phyloP scores from a whole-genome alignment of 2,113 vertebrate genomes.

The Oryctolagus cuniculus region DNA sequence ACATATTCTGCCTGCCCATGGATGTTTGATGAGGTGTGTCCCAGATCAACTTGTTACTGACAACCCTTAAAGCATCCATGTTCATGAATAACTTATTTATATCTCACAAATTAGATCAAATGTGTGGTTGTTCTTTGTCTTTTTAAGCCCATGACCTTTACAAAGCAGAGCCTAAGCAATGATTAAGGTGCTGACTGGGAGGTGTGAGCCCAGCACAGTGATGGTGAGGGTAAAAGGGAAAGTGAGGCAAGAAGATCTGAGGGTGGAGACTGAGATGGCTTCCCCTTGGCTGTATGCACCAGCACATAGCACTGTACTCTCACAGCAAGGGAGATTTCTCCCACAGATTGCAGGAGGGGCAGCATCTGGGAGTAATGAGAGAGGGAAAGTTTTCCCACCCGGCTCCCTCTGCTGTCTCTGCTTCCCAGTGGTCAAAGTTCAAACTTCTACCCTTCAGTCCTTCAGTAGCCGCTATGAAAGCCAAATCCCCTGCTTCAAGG shows the following conservation, averaged over 20 bases:
- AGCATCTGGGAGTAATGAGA: not conserved
- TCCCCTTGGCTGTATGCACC: too few species aligned
- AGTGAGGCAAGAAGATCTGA: not conserved
- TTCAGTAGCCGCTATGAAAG: not conserved
- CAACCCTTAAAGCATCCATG: not conserved
- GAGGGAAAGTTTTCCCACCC: not conserved
- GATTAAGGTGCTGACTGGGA: not conserved
- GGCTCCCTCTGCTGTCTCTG: not conserved
- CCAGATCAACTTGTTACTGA: not conserved
- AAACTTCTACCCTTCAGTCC: not conserved
- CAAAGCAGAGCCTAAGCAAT: not conserved
- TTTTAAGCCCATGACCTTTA: not conserved
- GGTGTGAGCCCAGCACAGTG: not conserved
- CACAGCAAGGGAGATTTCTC: not conserved
- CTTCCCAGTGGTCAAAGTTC: not conserved
- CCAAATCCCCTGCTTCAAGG: not conserved
- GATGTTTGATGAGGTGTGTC: not conserved
- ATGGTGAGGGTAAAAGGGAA: not conserved
- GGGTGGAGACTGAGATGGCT: not conserved
- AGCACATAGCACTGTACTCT: accelerated
- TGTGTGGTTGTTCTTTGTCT: not conserved
- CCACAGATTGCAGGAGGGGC: accelerated
- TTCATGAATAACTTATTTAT: not conserved
- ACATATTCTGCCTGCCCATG: not conserved
- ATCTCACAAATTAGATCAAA: not conserved